Conservation (phyloP, 1,140 invertebrate genomes). For the Thaumetopoea pityocampa region DNA sequence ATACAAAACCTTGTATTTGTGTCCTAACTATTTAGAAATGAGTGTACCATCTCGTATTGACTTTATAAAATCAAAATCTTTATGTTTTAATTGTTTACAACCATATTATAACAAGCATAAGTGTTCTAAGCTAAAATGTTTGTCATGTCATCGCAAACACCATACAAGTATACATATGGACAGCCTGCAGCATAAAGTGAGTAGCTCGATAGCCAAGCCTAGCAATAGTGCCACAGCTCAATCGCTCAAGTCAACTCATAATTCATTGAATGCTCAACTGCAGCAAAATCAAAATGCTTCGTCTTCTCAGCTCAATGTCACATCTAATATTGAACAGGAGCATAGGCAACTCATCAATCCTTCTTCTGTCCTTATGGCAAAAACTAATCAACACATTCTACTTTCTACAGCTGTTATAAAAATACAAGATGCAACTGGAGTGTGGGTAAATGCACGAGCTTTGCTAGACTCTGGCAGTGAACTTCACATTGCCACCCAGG, state of each 20-base stretch:
- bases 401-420: constrained; percentile 11
- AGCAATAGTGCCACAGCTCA: too few relatives aligned
- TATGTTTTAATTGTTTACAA: constrained; percentile 12
- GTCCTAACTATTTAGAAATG: constrained; percentile 2
- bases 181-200: too few relatives aligned
- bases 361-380: constrained; percentile 1
- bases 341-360: too few relatives aligned
- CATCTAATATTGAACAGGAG: too few relatives aligned
- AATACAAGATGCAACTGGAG: constrained; percentile 5
- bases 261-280: too few relatives aligned
- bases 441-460: constrained; percentile 6
- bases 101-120: constrained; percentile 4
- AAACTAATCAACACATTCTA: constrained; percentile 9
- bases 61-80: constrained; percentile 8
- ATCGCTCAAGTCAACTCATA: too few relatives aligned
- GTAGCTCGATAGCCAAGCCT: too few relatives aligned
- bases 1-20: too few relatives aligned
- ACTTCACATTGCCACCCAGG: constrained; percentile 8
- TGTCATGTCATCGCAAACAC: constrained; percentile 1
- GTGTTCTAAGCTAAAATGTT: constrained; percentile 5
- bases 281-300: too few relatives aligned
- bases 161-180: constrained; percentile 3
- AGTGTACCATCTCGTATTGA: constrained; percentile 1
- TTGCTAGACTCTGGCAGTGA: constrained; percentile 9
- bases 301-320: too few relatives aligned